Evolutionary conservation across 2,888 invertebrate genomes (phyloP).

Genomic region (Acrobasis suavella): DNA sequence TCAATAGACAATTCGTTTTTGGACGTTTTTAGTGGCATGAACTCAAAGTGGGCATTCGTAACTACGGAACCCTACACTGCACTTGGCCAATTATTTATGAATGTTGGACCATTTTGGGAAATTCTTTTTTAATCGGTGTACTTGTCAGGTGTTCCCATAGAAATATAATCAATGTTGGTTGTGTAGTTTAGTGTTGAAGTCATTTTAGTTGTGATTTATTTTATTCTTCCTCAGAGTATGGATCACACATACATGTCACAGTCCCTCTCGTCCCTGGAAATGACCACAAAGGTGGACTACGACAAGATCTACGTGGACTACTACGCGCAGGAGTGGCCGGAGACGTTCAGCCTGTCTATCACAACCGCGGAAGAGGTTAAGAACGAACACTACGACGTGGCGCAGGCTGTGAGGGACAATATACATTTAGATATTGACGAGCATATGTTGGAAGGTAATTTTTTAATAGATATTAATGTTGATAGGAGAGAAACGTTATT

Average conservation of each 20-base stretch:
- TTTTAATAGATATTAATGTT: neutral
- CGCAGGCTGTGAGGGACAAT: constrained; percentile 51
- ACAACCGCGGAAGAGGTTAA: constrained; percentile 46
- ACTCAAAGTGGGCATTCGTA: too few species aligned
- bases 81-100: too few species aligned
- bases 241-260: constrained; percentile 74
- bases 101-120: too few species aligned
- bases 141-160: too few species aligned
- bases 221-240: constrained; percentile 46
- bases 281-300: constrained; percentile 55
- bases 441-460: constrained; percentile 58
- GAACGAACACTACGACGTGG: constrained; percentile 56
- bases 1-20: too few species aligned
- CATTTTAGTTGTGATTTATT: neutral
- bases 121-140: too few species aligned
- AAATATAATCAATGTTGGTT: too few species aligned
- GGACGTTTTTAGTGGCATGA: too few species aligned
- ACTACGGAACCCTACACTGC: too few species aligned
- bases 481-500: too few species aligned
- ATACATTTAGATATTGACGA: constrained; percentile 60
- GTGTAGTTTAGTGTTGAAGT: too few species aligned
- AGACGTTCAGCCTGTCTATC: constrained; percentile 49
- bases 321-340: constrained; percentile 45
- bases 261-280: constrained; percentile 58
- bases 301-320: constrained; percentile 70